phyloP scores from a whole-genome alignment of 2,888 invertebrate species.

The Nemotelus nigrinus region DNA sequence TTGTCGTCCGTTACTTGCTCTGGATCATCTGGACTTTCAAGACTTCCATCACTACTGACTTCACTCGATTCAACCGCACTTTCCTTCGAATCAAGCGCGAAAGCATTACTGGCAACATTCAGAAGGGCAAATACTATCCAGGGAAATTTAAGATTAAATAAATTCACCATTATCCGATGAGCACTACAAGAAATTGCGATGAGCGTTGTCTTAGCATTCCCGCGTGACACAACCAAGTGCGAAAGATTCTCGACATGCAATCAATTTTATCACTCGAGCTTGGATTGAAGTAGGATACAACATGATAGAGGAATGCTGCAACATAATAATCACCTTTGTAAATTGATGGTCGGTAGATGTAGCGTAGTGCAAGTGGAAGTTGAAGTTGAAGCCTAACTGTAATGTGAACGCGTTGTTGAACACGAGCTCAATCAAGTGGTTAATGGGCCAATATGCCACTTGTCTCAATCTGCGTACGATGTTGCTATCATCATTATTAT shows the following conservation, averaged over 20 bases:
- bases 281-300: conserved; percentile 28
- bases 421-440: not conserved
- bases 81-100: not conserved
- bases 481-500: too few species aligned
- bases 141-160: not conserved
- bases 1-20: too few species aligned
- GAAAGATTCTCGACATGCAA: conserved; percentile 7
- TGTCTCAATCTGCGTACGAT: conserved; percentile 8
- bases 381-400: conserved; percentile 19
- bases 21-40: too few species aligned
- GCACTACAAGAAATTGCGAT: not conserved
- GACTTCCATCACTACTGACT: not conserved
- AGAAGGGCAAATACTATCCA: not conserved
- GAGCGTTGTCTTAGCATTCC: not conserved
- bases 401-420: not conserved
- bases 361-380: not conserved
- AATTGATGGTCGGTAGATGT: not conserved
- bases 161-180: not conserved
- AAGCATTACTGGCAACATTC: not conserved
- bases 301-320: not conserved
- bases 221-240: conserved; percentile 16
- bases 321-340: not conserved
- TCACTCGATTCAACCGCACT: conserved; percentile 4
- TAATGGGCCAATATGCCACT: conserved; percentile 8
- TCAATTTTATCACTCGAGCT: conserved; percentile 38